Evolutionary conservation across 2,888 invertebrate genomes (phyloP), one percentile per base, ranked within the genome.

Genomic region (Agonum fuliginosum): DNA sequence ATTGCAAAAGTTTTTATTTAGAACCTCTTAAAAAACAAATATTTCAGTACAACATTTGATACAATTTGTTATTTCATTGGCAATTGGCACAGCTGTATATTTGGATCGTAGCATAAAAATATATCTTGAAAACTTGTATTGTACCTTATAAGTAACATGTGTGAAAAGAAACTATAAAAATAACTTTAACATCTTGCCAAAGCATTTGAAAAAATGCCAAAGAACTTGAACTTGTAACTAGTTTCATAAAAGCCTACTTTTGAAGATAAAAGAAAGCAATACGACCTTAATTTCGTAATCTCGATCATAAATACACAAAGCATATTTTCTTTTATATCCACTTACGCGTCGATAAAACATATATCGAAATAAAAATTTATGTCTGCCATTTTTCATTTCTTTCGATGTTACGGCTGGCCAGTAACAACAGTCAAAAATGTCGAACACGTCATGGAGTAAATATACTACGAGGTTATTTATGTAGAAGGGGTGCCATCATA

Each of bases 201-300:
- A 34, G 19, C 5, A 3, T 34, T 67, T 67, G 67, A 20, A 67
- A 67, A 67, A 67, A 67, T 67, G 67, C 67, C 67, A 67, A 37
- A 67, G 19, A 19, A 20, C 67, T 67, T 67, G 67, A 67, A 67
- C 67, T 46, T 70, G 43, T 46, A 46, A 43, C 41, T 46, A 43
- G 43, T 70, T 67, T 41, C n/a, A 41, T 62, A 62, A 62, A 62
- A 62, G 30, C 30, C 0, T 17, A 62, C 58, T 62, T 62, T 0
- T 62, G 8, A 30, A 30, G 30, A 62, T 62, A 24, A 54, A n/a
- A 4, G 24, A n/a, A 37, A 37, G 12, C 12, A 10, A n/a, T 10
- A 8, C 37, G 8, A 37, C n/a, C n/a, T n/a, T n/a, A n/a, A n/a
- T n/a, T n/a, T n/a, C n/a, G n/a, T 46, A 46, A 46, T 17, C 14